Evolutionary conservation across 2,888 invertebrate species (phyloP).

Genomic region (Girardia tigrina): DNA sequence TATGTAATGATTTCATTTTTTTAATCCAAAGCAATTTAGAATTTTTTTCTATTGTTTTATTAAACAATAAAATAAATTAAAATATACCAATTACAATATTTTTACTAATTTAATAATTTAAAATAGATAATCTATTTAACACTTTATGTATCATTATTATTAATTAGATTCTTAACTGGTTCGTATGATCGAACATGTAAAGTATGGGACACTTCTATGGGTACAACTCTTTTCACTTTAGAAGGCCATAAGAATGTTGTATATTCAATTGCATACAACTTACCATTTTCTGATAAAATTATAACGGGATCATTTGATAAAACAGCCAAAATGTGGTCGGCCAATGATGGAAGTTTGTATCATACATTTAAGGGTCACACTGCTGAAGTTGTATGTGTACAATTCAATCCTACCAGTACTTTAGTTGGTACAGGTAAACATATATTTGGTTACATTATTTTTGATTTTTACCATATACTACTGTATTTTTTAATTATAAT

Average conservation of each 20-base stretch:
- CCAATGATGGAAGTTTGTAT: conserved; percentile 49
- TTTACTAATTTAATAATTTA: no score
- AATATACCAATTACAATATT: background rate
- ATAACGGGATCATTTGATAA: conserved; percentile 51
- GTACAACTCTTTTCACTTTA: conserved; percentile 59
- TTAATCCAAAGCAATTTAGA: no score
- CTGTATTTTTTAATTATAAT: background rate
- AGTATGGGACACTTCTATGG: conserved; percentile 63
- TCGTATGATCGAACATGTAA: conserved; percentile 73
- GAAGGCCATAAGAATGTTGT: conserved; percentile 68
- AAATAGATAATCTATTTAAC: background rate
- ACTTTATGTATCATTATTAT: background rate
- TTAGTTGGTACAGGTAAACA: conserved; percentile 57
- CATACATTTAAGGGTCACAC: conserved; percentile 50
- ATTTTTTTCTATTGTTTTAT: background rate
- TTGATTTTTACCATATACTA: background rate
- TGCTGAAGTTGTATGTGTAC: conserved; percentile 50
- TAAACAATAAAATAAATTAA: background rate
- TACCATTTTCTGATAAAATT: conserved; percentile 48
- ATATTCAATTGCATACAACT: conserved; percentile 64
- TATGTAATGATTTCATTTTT: no score
- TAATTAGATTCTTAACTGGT: conserved; percentile 61
- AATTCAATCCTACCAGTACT: conserved; percentile 59
- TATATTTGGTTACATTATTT: background rate
- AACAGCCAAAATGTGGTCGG: conserved; percentile 50